These are phyloP conservation scores for Brachypalpus laphriformis DNA, from an alignment of 2,888 invertebrate genomes.

Conservation along the genomic window DNA sequence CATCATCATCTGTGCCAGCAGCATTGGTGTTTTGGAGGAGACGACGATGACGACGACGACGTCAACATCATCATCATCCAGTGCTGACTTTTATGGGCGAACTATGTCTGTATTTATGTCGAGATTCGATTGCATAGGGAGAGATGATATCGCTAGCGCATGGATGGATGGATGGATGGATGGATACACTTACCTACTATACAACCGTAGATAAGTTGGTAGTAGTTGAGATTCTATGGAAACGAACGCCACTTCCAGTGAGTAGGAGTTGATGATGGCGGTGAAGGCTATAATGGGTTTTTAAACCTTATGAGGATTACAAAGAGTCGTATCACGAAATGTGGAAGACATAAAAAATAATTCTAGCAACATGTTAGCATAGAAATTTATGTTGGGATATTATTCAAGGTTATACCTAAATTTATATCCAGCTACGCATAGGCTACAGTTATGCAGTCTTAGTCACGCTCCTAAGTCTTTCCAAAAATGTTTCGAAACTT, in stretches of 20 bases:
- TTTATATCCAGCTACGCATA: too few species aligned
- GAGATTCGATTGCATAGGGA: slow-evolving; percentile 66
- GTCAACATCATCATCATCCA: slow-evolving; percentile 73
- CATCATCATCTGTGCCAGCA: slow-evolving; percentile 37
- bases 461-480: too few species aligned
- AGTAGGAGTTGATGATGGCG: slow-evolving; percentile 4
- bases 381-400: too few species aligned
- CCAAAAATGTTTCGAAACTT: too few species aligned
- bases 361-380: background rate
- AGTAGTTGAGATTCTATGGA: slow-evolving; percentile 17
- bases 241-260: slow-evolving; percentile 21
- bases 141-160: slow-evolving; percentile 62
- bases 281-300: background rate
- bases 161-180: too few species aligned
- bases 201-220: background rate
- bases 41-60: slow-evolving; percentile 50
- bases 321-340: too few species aligned
- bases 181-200: slow-evolving; percentile 47
- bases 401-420: too few species aligned
- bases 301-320: background rate
- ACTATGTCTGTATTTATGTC: slow-evolving; percentile 74
- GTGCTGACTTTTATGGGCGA: slow-evolving; percentile 73
- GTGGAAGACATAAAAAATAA: background rate
- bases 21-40: slow-evolving; percentile 25
- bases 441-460: too few species aligned